Conservation (phyloP, 2,797 vertebrate species). For the Anabacerthia variegaticeps region DNA sequence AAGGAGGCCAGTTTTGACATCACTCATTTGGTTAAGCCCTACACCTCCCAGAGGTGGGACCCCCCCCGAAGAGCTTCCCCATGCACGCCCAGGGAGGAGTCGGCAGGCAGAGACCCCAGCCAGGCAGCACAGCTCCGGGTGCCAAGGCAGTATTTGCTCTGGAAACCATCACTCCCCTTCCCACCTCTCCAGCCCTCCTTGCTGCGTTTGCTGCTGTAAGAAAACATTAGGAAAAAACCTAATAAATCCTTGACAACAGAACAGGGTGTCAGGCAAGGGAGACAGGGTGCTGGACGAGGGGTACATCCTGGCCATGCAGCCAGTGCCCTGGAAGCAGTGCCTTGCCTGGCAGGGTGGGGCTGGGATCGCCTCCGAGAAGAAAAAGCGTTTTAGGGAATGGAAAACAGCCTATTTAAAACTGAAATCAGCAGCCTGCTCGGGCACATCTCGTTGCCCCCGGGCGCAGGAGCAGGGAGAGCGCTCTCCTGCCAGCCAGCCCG, state of each 20-base stretch:
- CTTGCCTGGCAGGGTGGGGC: neutral
- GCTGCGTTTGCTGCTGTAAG: accelerated
- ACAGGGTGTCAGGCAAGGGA: neutral
- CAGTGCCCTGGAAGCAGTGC: neutral
- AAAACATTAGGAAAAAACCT: neutral
- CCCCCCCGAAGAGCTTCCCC: neutral
- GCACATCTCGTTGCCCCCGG: neutral
- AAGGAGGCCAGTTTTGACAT: neutral
- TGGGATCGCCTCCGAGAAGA: neutral
- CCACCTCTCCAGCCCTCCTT: neutral
- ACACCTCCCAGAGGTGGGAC: neutral
- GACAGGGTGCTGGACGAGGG: neutral
- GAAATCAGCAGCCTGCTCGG: neutral
- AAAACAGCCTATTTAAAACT: neutral
- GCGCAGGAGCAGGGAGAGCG: neutral
- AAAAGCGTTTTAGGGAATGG: neutral
- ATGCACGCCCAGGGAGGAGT: accelerated
- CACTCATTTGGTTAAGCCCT: neutral
- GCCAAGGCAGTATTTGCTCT: neutral
- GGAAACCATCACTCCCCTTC: neutral
- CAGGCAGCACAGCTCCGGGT: neutral
- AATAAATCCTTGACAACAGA: neutral
- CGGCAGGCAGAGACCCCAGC: neutral
- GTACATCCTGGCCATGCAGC: neutral
- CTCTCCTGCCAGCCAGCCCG: neutral